Base-by-base conservation (phyloP, 2,797 vertebrate species). In the Semaprochilodus insignis region DNA sequence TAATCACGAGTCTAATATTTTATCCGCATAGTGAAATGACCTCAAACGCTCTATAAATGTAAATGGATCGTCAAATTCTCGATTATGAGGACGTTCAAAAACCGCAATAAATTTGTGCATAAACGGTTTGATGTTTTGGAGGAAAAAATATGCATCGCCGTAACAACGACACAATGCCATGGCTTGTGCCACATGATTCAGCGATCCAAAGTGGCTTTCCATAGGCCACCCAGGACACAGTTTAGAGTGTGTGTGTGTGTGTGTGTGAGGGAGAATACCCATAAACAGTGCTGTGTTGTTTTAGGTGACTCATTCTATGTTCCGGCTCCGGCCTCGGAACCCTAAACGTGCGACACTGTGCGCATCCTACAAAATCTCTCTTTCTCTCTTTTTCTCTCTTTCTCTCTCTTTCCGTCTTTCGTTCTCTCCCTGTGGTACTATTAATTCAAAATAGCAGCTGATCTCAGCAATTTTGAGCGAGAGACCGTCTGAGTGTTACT, bases 381-480 rank as follows among this genome's bases (percentile, higher is more conserved):
- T 60, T 36, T 36, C 21, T 77, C 13, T 76, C 25, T 5, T 2
- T 55, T 71, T 23, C 52, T 77, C 67, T 62, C 55, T 85, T 11
- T n/a, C 77, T 84, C 75, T 82, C 84, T 78, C 81, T 59, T 67
- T 27, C 72, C 54, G 19, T 78, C 77, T 60, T 51, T 67, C 63
- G 70, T 23, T 76, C 66, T 75, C 63, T 87, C 85, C 78, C 85
- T 44, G 23, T 80, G 73, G 78, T 69, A 72, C 27, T 44, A 85
- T 86, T 82, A 21, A 34, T 27, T 74, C 13, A 83, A 86, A 86
- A 87, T 85, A 85, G 82, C 75, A 84, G 81, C 83, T 85, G 57
- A 88, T 84, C 85, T 85, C 78, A 83, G 83, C 83, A 83, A 51
- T 76, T 81, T 66, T 70, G 51, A 85, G 80, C 67, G 27, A 76